Percentiles rank a stretch among this genome's conserved stretches.
These are phyloP conservation scores for Lateolabrax maculatus DNA, from an alignment of 2,797 vertebrate genomes.

Conservation along the genomic window DNA sequence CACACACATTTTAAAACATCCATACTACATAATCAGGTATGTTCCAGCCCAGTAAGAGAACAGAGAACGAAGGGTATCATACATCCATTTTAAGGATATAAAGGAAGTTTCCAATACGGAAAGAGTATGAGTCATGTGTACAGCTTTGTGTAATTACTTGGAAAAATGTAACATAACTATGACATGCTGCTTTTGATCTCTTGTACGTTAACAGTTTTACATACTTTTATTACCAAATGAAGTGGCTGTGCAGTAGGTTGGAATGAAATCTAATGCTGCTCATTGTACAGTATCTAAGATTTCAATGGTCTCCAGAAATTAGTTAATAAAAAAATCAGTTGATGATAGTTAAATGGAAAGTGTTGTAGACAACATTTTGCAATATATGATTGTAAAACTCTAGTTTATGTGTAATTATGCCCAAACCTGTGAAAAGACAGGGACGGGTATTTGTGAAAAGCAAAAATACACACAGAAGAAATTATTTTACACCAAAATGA, in stretches of 20 bases:
- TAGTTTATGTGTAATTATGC: not conserved
- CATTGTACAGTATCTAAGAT: not conserved
- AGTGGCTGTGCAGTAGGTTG: not conserved
- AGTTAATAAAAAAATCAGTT: not conserved
- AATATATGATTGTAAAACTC: not conserved
- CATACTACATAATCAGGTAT: not conserved
- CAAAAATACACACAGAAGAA: not conserved
- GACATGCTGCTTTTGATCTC: no score
- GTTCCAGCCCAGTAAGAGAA: not conserved
- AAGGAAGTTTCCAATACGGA: not conserved
- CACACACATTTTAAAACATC: not conserved
- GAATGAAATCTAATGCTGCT: not conserved
- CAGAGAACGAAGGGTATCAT: not conserved
- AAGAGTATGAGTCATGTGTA: not conserved
- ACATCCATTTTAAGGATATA: not conserved
- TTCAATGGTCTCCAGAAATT: not conserved
- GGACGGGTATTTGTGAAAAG: not conserved
- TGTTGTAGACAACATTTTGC: not conserved
- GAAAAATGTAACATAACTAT: not conserved
- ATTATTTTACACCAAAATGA: not conserved
- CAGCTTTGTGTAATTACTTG: not conserved
- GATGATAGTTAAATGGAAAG: not conserved
- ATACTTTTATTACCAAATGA: not conserved
- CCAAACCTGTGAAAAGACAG: constrained; percentile 15
- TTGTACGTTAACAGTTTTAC: not conserved